These are phyloP conservation scores for Colossoma macropomum DNA, from an alignment of 2,113 vertebrate genomes.

Conservation along the genomic window DNA sequence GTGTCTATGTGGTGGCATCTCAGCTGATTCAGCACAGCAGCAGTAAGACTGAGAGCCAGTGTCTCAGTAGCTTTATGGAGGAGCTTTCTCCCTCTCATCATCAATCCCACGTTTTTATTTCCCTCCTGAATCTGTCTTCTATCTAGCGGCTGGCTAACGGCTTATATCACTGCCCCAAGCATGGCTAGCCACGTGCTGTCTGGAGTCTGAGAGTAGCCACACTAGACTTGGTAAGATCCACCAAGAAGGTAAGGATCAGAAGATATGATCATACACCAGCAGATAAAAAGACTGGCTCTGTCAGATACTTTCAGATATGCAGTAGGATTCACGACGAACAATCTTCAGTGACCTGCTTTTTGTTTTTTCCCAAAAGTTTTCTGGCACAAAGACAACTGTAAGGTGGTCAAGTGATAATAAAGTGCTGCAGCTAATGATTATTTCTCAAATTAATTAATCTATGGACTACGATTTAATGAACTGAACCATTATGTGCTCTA, in stretches of 20 bases:
- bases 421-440: background rate
- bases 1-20: conserved; percentile 12
- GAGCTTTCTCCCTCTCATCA: conserved; percentile 41
- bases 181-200: background rate
- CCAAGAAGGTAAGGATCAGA: background rate
- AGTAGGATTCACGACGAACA: background rate
- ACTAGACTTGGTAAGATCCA: conserved; percentile 17
- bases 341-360: too few species aligned
- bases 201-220: background rate
- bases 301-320: background rate
- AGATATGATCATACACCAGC: background rate
- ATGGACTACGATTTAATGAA: background rate
- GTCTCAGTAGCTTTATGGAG: conserved; percentile 50
- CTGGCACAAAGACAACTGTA: background rate
- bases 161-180: conserved; percentile 28
- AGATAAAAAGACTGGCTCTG: background rate
- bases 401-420: background rate
- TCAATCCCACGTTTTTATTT: conserved; percentile 49
- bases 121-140: conserved; percentile 43
- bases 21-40: conserved; percentile 46
- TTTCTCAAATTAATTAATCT: background rate
- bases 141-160: conserved; percentile 22
- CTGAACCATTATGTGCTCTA: too few species aligned
- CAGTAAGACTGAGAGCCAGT: conserved; percentile 35
- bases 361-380: background rate